phyloP scores from a whole-genome alignment of 2,888 invertebrate genomes.

The Julus scanicus region DNA sequence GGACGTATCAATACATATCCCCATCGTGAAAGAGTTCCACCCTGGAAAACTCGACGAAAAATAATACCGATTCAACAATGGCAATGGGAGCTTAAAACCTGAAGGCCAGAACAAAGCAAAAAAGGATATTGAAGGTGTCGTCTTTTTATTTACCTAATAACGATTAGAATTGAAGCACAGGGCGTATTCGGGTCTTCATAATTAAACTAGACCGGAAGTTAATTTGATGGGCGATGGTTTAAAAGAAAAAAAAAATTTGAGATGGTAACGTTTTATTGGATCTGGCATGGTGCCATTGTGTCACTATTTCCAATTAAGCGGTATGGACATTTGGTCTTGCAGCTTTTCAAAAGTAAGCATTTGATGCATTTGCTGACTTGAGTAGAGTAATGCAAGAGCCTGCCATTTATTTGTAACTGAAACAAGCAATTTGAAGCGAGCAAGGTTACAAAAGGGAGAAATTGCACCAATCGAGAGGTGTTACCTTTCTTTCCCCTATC shows the following conservation, averaged over 20 bases:
- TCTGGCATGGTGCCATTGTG: background rate
- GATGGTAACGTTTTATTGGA: slow-evolving; percentile 21
- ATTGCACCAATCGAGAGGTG: background rate
- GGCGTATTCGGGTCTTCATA: background rate
- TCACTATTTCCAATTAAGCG: background rate
- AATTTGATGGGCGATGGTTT: slow-evolving; percentile 10
- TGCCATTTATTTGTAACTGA: background rate
- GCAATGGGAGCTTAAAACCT: background rate
- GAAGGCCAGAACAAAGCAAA: background rate
- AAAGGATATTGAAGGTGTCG: background rate
- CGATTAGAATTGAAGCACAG: background rate
- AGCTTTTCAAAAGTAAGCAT: background rate
- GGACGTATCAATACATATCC: background rate
- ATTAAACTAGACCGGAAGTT: slow-evolving; percentile 24
- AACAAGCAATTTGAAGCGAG: background rate
- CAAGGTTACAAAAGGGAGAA: background rate
- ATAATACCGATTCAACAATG: background rate
- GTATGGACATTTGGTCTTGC: slow-evolving; percentile 10
- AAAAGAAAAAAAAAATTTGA: background rate
- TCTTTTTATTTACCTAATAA: background rate
- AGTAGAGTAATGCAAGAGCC: background rate
- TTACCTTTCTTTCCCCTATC: background rate
- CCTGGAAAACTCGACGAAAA: background rate
- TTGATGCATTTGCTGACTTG: background rate
- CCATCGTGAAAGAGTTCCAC: background rate